phyloP scores from a whole-genome alignment of 2,797 vertebrate genomes.

The Pelodytes ibericus region DNA sequence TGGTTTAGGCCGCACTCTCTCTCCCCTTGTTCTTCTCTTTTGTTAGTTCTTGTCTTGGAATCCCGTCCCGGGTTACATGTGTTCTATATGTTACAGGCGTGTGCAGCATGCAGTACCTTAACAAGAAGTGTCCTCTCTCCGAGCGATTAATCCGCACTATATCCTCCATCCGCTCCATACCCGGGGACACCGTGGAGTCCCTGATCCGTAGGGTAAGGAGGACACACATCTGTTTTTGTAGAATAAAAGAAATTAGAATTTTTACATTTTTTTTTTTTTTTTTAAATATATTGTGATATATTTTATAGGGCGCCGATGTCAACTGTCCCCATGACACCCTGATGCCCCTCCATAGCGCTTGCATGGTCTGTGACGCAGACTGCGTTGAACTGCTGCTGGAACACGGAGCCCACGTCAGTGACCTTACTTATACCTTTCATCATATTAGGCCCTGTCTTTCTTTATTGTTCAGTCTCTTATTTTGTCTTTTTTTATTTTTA shows the following conservation, averaged over 20 bases:
- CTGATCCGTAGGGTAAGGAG: slow-evolving; percentile 87
- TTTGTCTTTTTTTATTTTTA: too few species aligned
- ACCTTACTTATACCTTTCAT: accelerated
- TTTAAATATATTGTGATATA: too few species aligned
- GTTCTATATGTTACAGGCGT: slow-evolving; percentile 8
- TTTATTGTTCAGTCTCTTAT: too few species aligned
- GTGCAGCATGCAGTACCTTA: slow-evolving; percentile 92
- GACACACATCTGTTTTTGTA: background rate
- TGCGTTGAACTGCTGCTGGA: slow-evolving; percentile 94
- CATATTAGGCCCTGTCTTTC: too few species aligned
- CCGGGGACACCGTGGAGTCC: slow-evolving; percentile 94
- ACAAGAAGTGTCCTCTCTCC: slow-evolving; percentile 95
- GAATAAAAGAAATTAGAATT: too few species aligned
- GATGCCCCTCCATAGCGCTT: slow-evolving; percentile 95
- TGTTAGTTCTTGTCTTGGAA: background rate
- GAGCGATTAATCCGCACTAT: slow-evolving; percentile 95
- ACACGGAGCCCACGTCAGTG: slow-evolving; percentile 90
- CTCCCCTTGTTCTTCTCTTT: background rate
- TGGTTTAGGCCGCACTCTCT: too few species aligned
- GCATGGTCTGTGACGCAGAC: slow-evolving; percentile 95
- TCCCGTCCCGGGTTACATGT: background rate
- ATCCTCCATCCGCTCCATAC: slow-evolving; percentile 93
- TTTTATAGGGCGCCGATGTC: slow-evolving; percentile 88
- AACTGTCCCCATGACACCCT: slow-evolving; percentile 95
- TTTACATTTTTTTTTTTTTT: too few species aligned